Evolutionary conservation across 2,113 vertebrate species (phyloP).

Genomic region (Tupaia chinensis): DNA sequence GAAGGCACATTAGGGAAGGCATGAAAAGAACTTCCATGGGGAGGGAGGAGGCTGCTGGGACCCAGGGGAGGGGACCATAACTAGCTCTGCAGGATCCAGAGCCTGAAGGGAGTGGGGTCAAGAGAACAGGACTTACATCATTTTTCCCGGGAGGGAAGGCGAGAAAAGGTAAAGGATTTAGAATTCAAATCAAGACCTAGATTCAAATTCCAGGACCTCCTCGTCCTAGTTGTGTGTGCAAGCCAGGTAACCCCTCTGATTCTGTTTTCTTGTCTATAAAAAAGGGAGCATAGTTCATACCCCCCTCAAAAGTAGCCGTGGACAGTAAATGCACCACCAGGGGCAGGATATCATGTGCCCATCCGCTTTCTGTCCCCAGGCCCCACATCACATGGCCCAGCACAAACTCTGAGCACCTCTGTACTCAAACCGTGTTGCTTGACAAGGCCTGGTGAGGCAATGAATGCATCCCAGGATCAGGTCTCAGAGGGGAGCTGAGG

Average conservation of each 20-base stretch:
- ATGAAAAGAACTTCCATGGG: background rate
- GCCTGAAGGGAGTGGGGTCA: background rate
- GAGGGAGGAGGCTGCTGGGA: background rate
- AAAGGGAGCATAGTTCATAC: background rate
- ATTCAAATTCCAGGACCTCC: background rate
- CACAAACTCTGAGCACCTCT: background rate
- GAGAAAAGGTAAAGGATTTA: background rate
- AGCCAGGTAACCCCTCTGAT: background rate
- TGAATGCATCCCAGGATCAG: background rate
- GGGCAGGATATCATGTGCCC: background rate
- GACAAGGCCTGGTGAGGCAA: background rate
- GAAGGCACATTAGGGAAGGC: background rate
- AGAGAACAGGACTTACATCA: background rate
- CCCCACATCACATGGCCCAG: background rate
- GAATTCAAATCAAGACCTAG: background rate
- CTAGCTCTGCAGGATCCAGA: background rate
- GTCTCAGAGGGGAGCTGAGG: background rate
- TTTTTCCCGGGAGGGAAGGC: background rate
- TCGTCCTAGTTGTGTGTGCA: background rate
- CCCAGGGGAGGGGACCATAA: fast-evolving
- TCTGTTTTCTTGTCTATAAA: background rate
- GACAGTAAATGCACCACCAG: background rate
- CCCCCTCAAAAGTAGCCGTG: background rate
- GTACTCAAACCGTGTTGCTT: background rate
- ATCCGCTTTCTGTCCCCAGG: background rate